Evolutionary conservation across 2,888 invertebrate species (phyloP).

Genomic region (Yponomeuta malinellus): DNA sequence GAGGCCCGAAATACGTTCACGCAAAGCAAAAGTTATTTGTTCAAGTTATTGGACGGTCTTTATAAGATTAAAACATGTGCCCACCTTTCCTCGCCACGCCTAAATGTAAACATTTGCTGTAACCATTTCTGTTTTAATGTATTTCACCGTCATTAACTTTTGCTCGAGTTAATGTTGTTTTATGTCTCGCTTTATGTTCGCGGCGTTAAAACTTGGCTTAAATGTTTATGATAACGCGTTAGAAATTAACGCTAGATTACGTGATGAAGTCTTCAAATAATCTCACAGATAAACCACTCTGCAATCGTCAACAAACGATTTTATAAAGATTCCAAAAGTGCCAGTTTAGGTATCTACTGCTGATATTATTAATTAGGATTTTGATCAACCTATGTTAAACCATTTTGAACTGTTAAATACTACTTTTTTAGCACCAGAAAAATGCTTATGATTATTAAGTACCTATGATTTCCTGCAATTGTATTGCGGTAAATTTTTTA

Average conservation of each 20-base stretch:
- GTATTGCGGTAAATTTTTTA: no score
- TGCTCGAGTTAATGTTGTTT: conserved; percentile 30
- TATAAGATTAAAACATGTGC: neutral
- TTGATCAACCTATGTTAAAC: no score
- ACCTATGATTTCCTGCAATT: no score
- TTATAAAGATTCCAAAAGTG: no score
- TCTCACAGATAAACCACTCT: neutral
- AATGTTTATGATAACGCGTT: conserved; percentile 37
- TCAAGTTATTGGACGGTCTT: no score
- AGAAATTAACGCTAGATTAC: conserved; percentile 34
- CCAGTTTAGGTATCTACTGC: no score
- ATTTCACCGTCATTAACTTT: conserved; percentile 19
- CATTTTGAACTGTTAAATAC: no score
- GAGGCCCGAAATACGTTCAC: no score
- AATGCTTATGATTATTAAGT: no score
- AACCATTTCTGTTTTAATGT: conserved; percentile 14
- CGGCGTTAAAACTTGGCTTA: conserved; percentile 38
- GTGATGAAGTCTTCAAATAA: conserved; percentile 11
- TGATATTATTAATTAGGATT: no score
- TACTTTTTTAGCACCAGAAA: no score
- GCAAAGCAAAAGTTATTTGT: no score
- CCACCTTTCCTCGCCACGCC: neutral
- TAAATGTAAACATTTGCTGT: conserved; percentile 5
- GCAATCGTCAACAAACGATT: neutral
- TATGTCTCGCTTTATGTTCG: conserved; percentile 44